Evolutionary conservation across 2,888 invertebrate species (phyloP).

Genomic region (Gasteruption jaculator): DNA sequence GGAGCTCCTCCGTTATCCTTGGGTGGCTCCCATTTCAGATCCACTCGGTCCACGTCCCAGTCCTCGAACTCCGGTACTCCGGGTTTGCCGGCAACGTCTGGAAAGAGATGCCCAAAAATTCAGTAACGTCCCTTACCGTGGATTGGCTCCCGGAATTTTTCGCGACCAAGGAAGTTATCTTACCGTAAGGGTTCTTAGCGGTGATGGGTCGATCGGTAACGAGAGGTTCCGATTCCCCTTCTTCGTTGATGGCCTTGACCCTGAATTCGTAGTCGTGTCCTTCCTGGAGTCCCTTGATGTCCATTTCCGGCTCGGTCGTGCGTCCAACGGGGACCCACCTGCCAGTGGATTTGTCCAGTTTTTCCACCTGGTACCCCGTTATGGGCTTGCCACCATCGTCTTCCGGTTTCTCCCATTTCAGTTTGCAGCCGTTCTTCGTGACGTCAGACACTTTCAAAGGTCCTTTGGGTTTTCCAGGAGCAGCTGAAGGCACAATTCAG

Average conservation of each 20-base stretch:
- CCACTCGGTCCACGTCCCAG: slow-evolving; percentile 86
- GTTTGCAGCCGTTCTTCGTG: slow-evolving; percentile 83
- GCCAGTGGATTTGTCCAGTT: slow-evolving; percentile 86
- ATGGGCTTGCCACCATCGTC: slow-evolving; percentile 93
- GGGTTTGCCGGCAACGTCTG: slow-evolving; percentile 81
- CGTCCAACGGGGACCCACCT: slow-evolving; percentile 92
- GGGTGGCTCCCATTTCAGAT: slow-evolving; percentile 78
- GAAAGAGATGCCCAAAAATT: slow-evolving; percentile 10
- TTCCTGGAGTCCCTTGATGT: slow-evolving; percentile 83
- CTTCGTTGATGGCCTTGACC: slow-evolving; percentile 90
- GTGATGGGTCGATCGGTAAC: slow-evolving; percentile 83
- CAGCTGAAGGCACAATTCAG: slow-evolving; percentile 56
- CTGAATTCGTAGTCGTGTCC: slow-evolving; percentile 92
- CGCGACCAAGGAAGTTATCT: slow-evolving; percentile 27
- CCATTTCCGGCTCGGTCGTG: slow-evolving; percentile 81
- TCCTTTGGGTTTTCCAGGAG: slow-evolving; percentile 83
- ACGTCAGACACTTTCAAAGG: slow-evolving; percentile 86
- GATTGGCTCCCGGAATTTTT: background rate
- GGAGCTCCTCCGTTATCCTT: slow-evolving; percentile 75
- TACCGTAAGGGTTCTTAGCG: slow-evolving; percentile 96
- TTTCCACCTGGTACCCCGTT: slow-evolving; percentile 90
- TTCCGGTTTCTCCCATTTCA: slow-evolving; percentile 91
- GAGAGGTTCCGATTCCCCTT: slow-evolving; percentile 91
- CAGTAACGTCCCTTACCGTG: too few relatives aligned
- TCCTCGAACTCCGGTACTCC: slow-evolving; percentile 81